Evolutionary conservation across 1,140 invertebrate species (phyloP).

Genomic region (Coboldia fuscipes): DNA sequence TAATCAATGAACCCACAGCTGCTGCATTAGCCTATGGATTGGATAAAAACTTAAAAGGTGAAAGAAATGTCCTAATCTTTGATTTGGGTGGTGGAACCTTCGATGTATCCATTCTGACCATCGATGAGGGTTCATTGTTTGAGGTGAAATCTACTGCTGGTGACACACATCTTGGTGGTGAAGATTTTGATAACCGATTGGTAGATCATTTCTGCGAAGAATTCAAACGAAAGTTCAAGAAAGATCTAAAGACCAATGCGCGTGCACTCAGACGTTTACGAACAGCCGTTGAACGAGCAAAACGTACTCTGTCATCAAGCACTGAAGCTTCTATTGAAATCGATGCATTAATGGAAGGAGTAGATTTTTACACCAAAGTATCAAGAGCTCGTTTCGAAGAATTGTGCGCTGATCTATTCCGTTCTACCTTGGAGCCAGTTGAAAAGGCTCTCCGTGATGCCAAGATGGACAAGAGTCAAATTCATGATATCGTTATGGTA

Average conservation of each 20-base stretch:
- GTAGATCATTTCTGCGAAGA: slow-evolving; percentile 58
- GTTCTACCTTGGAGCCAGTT: slow-evolving; percentile 42
- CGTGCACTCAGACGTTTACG: slow-evolving; percentile 53
- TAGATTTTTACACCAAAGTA: slow-evolving; percentile 73
- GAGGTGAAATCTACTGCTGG: slow-evolving; percentile 62
- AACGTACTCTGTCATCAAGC: slow-evolving; percentile 40
- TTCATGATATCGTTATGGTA: slow-evolving; percentile 40
- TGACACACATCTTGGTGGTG: slow-evolving; percentile 51
- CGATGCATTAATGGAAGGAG: slow-evolving; percentile 50
- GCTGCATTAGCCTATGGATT: slow-evolving; percentile 68
- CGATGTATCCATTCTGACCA: slow-evolving; percentile 71
- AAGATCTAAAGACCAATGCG: slow-evolving; percentile 49
- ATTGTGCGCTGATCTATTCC: slow-evolving; percentile 62
- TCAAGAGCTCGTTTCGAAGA: slow-evolving; percentile 72
- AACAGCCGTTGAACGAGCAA: slow-evolving; percentile 50
- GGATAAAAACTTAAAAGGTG: slow-evolving; percentile 65
- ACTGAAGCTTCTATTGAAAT: slow-evolving; percentile 50
- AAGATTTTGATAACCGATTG: slow-evolving; percentile 62
- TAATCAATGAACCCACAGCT: slow-evolving; percentile 64
- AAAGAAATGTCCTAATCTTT: slow-evolving; percentile 51
- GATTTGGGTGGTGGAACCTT: slow-evolving; percentile 56
- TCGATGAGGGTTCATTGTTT: slow-evolving; percentile 63
- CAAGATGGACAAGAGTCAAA: slow-evolving; percentile 44
- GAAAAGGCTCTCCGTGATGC: slow-evolving; percentile 52
- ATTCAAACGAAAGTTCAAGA: slow-evolving; percentile 69